Percentiles rank a stretch among this genome's conserved stretches.
These are phyloP conservation scores for Molossus molossus DNA, from an alignment of 2,797 vertebrate species.

Conservation along the genomic window DNA sequence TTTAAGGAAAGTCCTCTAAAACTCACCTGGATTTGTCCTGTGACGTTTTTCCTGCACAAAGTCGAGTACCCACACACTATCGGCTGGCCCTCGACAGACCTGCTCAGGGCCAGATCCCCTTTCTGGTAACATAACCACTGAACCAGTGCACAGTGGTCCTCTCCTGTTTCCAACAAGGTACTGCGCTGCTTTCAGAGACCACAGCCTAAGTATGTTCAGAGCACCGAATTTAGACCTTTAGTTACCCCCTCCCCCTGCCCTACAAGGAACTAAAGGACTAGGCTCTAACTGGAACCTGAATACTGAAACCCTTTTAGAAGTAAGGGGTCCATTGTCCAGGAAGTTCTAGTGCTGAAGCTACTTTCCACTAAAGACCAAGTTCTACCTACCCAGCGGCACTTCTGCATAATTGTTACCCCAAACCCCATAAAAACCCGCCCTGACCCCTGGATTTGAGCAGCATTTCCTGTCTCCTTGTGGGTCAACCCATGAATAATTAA, in stretches of 20 bases:
- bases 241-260: no score
- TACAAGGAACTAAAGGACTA: not conserved
- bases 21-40: no score
- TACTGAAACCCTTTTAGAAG: not conserved
- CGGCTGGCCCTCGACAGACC: no score
- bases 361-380: not conserved
- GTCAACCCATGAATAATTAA: not conserved
- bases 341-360: not conserved
- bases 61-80: no score
- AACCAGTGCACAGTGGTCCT: not conserved
- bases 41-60: no score
- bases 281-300: not conserved
- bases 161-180: not conserved
- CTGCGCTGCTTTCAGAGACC: not conserved
- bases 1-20: no score
- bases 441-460: not conserved
- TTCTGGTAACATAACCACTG: not conserved
- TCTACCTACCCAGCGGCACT: not conserved
- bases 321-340: not conserved
- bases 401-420: not conserved
- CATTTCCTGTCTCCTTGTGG: not conserved
- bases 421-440: not conserved
- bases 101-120: no score
- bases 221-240: no score
- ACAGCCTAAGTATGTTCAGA: not conserved